phyloP scores from a whole-genome alignment of 1,140 invertebrate genomes.

The Scaptomyza pallida region DNA sequence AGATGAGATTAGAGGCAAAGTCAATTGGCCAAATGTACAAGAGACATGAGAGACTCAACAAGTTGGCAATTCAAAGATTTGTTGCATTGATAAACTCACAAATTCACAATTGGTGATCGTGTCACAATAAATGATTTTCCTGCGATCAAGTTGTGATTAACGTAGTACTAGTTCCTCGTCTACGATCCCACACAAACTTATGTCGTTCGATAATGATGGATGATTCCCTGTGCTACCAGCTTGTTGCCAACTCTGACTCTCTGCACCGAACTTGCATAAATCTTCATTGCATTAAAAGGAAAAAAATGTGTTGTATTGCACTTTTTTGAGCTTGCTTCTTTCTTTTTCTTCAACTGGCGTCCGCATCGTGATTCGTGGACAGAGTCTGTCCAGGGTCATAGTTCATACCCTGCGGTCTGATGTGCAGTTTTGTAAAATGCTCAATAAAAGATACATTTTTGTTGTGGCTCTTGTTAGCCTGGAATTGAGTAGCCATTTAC shows the following conservation, averaged over 20 bases:
- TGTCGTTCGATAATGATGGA: constrained; percentile 76
- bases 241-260: constrained; percentile 37
- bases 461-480: constrained; percentile 37
- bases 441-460: constrained; percentile 77
- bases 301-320: not conserved
- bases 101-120: constrained; percentile 56
- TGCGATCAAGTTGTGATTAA: constrained; percentile 76
- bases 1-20: not conserved
- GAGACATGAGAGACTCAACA: constrained; percentile 6
- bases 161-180: constrained; percentile 40
- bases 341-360: constrained; percentile 34
- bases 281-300: constrained; percentile 49
- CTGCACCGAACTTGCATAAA: constrained; percentile 65
- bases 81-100: constrained; percentile 28
- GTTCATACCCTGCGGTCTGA: constrained; percentile 71
- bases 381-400: constrained; percentile 60
- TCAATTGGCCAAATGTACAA: constrained; percentile 15
- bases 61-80: constrained; percentile 26
- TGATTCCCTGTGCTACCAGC: constrained; percentile 73
- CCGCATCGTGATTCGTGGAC: constrained; percentile 60
- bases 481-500: constrained; percentile 41
- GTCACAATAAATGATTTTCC: constrained; percentile 79
- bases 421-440: constrained; percentile 77
- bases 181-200: constrained; percentile 43
- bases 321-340: constrained; percentile 20